Base-by-base conservation (phyloP, 2,113 vertebrate species). In the Picathartes gymnocephalus region DNA sequence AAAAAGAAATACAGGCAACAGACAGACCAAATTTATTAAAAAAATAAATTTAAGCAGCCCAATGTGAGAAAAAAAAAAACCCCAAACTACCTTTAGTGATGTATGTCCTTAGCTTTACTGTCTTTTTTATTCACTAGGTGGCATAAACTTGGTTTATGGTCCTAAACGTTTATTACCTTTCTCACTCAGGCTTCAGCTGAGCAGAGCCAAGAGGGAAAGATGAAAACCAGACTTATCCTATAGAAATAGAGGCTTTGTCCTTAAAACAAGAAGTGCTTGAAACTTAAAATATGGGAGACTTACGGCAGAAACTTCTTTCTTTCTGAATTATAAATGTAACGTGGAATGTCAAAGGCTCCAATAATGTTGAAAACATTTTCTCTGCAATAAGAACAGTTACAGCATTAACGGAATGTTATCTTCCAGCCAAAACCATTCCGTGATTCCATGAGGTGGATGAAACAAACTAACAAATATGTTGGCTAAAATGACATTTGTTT, bases 231-330 rank as follows among this genome's bases (percentile, higher is more conserved):
- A 60, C 21, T 86, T 80, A 64, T 11, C 20, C 25, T 3, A 31
- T 0, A 76, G 72, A 81, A 91, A 81, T 0, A 47, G 71, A 88
- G 65, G 30, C 2, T 65, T 72, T 91, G 70, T 69, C 58, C 42
- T 78, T 39, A 31, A 31, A 85, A 40, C 37, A 91, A 88, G 30
- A 45, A 71, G 28, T 7, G 37, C 27, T 8, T 94, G 60, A 91
- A 92, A 95, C 6, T 70, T 57, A 90, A 95, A 37, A 76, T 2
- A 86, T 2, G 15, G 18, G 53, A 87, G 71, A 99, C 99, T 99
- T 97, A 99, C 99, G 99, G 99, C 11, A 99, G 92, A 95, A 99
- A 99, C 86, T 99, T 99, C 98, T 99, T 99, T 58, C 98, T 98
- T 97, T 99, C 99, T 74, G 98, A 96, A 91, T 97, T 99, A 96